Evolutionary conservation across 2,888 invertebrate species (phyloP).

Genomic region (Rotaria sp.): DNA sequence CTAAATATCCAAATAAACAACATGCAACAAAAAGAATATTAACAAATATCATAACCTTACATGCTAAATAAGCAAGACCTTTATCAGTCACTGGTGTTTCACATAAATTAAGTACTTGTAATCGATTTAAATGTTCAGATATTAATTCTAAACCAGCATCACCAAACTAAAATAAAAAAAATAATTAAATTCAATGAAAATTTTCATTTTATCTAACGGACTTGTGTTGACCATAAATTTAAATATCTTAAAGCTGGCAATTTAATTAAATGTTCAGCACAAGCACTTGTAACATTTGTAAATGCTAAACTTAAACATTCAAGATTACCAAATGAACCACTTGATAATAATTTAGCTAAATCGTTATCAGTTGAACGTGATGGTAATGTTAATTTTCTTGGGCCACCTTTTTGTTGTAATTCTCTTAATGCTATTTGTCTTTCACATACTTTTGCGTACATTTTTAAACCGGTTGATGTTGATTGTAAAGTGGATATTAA

Average conservation of each 20-base stretch:
- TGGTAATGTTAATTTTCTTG: constrained; percentile 68
- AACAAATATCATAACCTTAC: constrained; percentile 57
- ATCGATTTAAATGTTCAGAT: constrained; percentile 69
- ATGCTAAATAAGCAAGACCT: constrained; percentile 67
- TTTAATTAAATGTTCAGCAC: constrained; percentile 72
- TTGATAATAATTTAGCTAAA: constrained; percentile 66
- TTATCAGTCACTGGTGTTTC: constrained; percentile 75
- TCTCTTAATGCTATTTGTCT: constrained; percentile 67
- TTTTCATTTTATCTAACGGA: not conserved
- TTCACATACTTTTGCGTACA: constrained; percentile 67
- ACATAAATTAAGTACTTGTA: constrained; percentile 73
- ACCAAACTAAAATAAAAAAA: constrained; percentile 63
- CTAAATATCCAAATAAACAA: constrained; percentile 55
- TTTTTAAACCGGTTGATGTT: constrained; percentile 65
- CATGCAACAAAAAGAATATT: not conserved
- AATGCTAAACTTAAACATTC: constrained; percentile 74
- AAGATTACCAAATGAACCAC: constrained; percentile 70
- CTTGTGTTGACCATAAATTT: constrained; percentile 70
- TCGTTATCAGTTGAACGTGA: constrained; percentile 72
- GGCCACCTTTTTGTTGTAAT: constrained; percentile 75
- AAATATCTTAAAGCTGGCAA: constrained; percentile 70
- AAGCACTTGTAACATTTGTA: constrained; percentile 72
- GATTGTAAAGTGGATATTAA: constrained; percentile 69
- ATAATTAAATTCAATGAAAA: not conserved
- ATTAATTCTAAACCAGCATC: constrained; percentile 72